Base-by-base conservation (phyloP, 2,888 invertebrate species). In the Drosophila picticornis region DNA sequence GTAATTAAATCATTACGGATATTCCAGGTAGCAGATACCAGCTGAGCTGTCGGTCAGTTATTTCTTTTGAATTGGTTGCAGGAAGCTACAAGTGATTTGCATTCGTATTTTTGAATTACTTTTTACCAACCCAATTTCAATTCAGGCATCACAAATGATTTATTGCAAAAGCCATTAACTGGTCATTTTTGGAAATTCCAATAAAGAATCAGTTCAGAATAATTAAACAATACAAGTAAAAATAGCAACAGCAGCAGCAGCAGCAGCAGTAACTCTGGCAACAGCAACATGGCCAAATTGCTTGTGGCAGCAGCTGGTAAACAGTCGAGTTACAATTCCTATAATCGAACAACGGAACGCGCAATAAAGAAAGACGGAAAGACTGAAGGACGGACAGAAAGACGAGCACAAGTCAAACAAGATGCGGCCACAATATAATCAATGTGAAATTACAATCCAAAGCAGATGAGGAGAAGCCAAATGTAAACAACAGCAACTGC, bases 271-370 rank as follows among this genome's bases (percentile, higher is more conserved):
- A 31, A 16, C 19, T 19, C 19, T 22, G 40, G n/a, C 71, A 36
- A 11, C 70, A 59, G 52, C 75, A 77, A 63, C 75, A 62, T 63
- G 71, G 38, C 50, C 75, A 80, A 81, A 83, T 80, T 81, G 79
- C 81, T 81, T 79, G 79, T 73, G 80, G 80, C 80, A 72, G 66
- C 80, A 81, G 73, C 80, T 83, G 80, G 70, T 68, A 68, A 77
- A 77, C 78, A 68, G 31, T 61, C 65, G 52, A 58, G 53, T 61
- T 80, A 40, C 66, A 80, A 76, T 78, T 80, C 59, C 68, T 76
- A 72, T 75, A 78, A 78, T 67, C 76, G 43, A 58, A 27, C 40
- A 63, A 50, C 16, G 36, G 32, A 61, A 57, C 55, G 22, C n/a
- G 13, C 32, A 51, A 43, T 22, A 34, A 34, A 34, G 34, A 25